A percentile compares a stretch with the other conserved stretches of the same genome.
Conservation (phyloP, 53 echinoderm and acorn worm species). For the Glandiceps talaboti region DNA sequence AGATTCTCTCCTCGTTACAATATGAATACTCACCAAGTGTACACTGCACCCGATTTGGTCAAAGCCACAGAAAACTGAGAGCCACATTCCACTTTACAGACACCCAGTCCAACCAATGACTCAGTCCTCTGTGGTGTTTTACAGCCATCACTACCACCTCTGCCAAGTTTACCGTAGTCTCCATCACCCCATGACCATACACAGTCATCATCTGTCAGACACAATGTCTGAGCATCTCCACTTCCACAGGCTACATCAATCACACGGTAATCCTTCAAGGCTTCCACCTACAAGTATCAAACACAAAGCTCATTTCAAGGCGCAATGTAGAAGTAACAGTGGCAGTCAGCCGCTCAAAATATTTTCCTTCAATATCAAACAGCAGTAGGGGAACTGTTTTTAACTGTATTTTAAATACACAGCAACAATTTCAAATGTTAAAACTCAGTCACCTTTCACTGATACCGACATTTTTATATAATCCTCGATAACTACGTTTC, state of each 20-base stretch:
- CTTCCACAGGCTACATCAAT: conserved; percentile 98
- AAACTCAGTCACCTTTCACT: no score
- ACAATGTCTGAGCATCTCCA: conserved; percentile 89
- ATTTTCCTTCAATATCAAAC: no score
- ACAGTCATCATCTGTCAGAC: conserved; percentile 92
- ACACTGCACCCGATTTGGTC: conserved; percentile 78
- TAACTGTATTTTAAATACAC: no score
- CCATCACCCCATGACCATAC: conserved; percentile 99
- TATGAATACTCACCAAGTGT: conserved; percentile 71
- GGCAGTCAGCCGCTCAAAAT: no score
- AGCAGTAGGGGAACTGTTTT: no score
- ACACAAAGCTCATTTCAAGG: neutral
- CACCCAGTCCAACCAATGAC: conserved; percentile 62
- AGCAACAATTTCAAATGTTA: no score
- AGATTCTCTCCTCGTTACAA: no score
- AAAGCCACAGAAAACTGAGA: conserved; percentile 93
- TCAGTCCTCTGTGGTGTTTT: conserved; percentile 91
- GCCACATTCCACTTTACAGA: conserved; percentile 94
- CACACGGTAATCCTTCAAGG: conserved; percentile 70
- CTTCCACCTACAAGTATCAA: conserved; percentile 39
- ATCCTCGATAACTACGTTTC: no score
- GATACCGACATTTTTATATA: no score
- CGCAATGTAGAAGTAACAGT: no score
- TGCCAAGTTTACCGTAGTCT: conserved; percentile 90
- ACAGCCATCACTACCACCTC: conserved; percentile 94